These are phyloP conservation scores for human (Homo sapiens) DNA, from an alignment of 2,113 vertebrate genomes.

Conservation along the genomic window DNA sequence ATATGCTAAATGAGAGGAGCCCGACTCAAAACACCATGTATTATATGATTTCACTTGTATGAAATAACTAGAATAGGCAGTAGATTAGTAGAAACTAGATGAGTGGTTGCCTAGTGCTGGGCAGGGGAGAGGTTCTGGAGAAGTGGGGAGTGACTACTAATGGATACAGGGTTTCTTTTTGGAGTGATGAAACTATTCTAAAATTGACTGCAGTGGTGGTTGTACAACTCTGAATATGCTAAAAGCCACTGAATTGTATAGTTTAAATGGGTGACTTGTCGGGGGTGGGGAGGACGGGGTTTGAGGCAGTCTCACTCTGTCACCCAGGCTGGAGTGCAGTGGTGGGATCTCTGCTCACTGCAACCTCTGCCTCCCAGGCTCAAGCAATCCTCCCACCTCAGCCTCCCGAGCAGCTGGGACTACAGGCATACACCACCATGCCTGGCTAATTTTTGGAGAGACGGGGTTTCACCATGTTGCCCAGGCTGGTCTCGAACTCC, in stretches of 20 bases:
- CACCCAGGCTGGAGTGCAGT: too few relatives aligned
- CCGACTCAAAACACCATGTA: not conserved
- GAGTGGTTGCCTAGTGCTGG: not conserved
- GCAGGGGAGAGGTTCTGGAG: not conserved
- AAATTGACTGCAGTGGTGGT: not conserved
- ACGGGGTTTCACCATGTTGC: too few relatives aligned
- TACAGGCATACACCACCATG: too few relatives aligned
- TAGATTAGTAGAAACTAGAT: not conserved
- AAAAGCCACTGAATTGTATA: not conserved
- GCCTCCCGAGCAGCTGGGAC: too few relatives aligned
- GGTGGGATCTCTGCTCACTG: too few relatives aligned
- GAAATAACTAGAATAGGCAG: slow-evolving; percentile 17
- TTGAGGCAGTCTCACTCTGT: too few relatives aligned
- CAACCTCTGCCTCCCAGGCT: too few relatives aligned
- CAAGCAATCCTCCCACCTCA: too few relatives aligned
- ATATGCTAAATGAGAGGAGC: slow-evolving; percentile 14
- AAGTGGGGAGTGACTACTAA: not conserved
- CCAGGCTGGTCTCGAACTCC: too few relatives aligned
- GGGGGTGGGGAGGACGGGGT: too few relatives aligned
- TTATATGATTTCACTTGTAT: not conserved
- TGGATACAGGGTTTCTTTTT: not conserved
- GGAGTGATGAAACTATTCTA: not conserved
- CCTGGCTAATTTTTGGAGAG: too few relatives aligned
- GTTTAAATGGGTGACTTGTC: not conserved
- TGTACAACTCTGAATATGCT: not conserved